Percentiles rank a stretch among this genome's conserved stretches.
These are phyloP conservation scores for Spatulosminthurus flaviceps DNA, from an alignment of 2,888 invertebrate genomes.

Conservation along the genomic window DNA sequence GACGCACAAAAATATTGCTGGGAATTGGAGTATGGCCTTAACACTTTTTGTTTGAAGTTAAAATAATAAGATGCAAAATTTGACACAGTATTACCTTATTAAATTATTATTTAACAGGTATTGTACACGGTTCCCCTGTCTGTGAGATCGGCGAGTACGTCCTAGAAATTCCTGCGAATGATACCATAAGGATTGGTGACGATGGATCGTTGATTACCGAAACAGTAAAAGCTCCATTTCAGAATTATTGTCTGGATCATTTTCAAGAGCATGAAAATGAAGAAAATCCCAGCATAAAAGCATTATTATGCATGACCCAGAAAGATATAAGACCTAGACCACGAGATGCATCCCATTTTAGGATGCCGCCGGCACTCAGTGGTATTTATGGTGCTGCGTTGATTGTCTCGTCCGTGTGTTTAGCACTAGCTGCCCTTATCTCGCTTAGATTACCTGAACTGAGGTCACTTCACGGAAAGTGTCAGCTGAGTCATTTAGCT, in stretches of 20 bases:
- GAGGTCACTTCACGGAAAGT: slow-evolving; percentile 61
- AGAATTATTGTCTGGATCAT: slow-evolving; percentile 61
- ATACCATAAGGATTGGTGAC: slow-evolving; percentile 47
- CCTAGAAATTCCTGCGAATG: slow-evolving; percentile 31
- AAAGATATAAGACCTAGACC: slow-evolving; percentile 10
- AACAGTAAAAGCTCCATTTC: slow-evolving; percentile 50
- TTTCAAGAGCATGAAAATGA: slow-evolving; percentile 47
- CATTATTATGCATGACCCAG: slow-evolving; percentile 50
- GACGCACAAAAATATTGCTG: neutral
- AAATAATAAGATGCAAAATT: no score
- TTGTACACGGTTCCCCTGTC: slow-evolving; percentile 56
- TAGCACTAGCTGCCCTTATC: slow-evolving; percentile 61
- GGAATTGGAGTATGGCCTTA: slow-evolving; percentile 53
- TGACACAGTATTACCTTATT: no score
- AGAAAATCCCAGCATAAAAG: slow-evolving; percentile 47
- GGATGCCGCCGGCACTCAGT: slow-evolving; percentile 50
- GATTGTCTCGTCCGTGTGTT: slow-evolving; percentile 60
- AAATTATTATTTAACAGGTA: slow-evolving; percentile 50
- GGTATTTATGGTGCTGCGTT: slow-evolving; percentile 51
- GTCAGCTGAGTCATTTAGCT: slow-evolving; percentile 62
- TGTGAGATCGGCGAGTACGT: slow-evolving; percentile 56
- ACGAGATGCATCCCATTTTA: slow-evolving; percentile 25
- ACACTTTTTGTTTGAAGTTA: no score
- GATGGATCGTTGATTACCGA: slow-evolving; percentile 54
- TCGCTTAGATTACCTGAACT: slow-evolving; percentile 61